Conservation (phyloP, 2,113 vertebrate genomes). For the Phyllostomus discolor region DNA sequence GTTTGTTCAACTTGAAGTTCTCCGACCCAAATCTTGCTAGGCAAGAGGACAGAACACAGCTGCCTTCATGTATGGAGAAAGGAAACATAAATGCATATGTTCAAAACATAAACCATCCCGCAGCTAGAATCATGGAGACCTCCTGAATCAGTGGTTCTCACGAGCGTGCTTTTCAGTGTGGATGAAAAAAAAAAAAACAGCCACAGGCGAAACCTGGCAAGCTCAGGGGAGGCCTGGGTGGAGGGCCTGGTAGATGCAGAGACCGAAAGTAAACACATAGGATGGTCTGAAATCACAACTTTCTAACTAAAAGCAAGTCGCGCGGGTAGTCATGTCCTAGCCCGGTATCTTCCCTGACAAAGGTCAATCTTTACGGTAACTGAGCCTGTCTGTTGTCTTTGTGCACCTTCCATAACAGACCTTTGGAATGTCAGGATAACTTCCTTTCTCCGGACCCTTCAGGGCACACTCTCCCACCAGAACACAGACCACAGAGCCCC, state of each 20-base stretch:
- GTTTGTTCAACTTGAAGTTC: background rate
- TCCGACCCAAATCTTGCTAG: background rate
- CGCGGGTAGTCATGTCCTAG: background rate
- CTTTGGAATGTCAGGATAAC: background rate
- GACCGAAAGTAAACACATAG: too few species aligned
- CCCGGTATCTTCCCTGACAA: background rate
- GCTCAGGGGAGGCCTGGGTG: background rate
- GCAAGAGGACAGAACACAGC: background rate
- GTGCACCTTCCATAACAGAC: background rate
- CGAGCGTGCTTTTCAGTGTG: background rate
- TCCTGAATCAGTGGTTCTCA: background rate
- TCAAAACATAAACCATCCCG: background rate
- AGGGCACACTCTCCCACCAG: background rate
- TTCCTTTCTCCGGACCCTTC: background rate
- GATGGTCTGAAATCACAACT: too few species aligned
- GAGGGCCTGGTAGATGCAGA: too few species aligned
- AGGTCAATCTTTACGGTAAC: background rate
- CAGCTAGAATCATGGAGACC: background rate
- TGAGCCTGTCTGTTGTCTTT: background rate
- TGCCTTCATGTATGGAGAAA: background rate
- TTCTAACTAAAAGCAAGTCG: background rate
- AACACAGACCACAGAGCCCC: background rate
- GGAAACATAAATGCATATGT: background rate
- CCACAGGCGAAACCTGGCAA: background rate
- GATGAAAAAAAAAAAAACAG: background rate